Base-by-base conservation (phyloP, 2,113 vertebrate species). In the Hippocampus zosterae region DNA sequence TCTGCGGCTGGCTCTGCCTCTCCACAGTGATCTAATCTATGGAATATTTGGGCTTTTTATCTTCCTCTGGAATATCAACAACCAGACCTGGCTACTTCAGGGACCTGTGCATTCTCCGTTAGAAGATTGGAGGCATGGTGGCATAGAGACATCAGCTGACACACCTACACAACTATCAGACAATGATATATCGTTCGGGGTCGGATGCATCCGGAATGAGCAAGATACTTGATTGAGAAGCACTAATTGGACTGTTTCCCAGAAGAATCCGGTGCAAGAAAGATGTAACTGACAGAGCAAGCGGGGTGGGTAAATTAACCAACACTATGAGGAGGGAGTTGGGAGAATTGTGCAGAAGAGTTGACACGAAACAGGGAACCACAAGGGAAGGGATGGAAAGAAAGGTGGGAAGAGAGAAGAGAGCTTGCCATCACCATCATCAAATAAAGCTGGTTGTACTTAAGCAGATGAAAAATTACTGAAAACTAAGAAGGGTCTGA, bases 1-100 rank as follows among this genome's bases (percentile, higher is more conserved):
- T 41, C 71, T 71, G 16, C 10, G 73, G 69, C 83, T 83, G 72
- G 67, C 70, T 68, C 83, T 83, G 72, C 68, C 70, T 68, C 33
- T 77, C 70, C 46, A 69, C 68, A 81, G 80, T 75, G 73, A 65
- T 77, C 75, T 70, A 80, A 60, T 86, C 73, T 70, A 74, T 74
- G 81, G 85, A 70, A 82, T 78, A 76, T 77, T 79, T 74, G 46
- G 48, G 42, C 65, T 57, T 66, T 69, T 70, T 25, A 55, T 70
- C 63, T 10, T 74, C 59, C 65, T 67, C 71, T 81, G 85, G 87
- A 85, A 76, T 81, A 82, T 77, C 69, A 71, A 65, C 72, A 66
- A 64, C 67, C 70, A 71, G 56, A 77, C 40, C 27, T 10, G n/a
- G 53, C 41, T 64, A 25, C 68, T 53, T 69, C 27, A 8, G 62